These are phyloP conservation scores for Amyelois transitella DNA, from an alignment of 1,140 invertebrate species.

Conservation along the genomic window DNA sequence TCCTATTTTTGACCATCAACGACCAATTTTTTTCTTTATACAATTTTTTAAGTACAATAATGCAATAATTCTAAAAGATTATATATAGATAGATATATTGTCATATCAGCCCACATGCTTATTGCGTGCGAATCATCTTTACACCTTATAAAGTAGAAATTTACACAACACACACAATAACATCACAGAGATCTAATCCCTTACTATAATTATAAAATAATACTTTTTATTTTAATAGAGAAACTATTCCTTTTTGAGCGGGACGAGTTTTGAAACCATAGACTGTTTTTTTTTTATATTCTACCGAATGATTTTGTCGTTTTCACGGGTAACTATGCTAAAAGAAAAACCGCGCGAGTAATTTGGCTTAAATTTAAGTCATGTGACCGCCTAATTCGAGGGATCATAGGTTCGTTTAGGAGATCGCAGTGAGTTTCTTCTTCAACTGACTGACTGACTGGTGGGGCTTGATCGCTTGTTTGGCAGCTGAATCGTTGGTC, in stretches of 20 bases:
- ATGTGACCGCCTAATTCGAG: background rate
- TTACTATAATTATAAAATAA: background rate
- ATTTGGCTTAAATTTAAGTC: background rate
- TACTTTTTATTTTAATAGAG: background rate
- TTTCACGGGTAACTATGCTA: conserved; percentile 1
- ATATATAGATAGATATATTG: background rate
- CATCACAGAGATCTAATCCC: conserved; percentile 15
- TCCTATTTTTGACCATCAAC: conserved; percentile 22
- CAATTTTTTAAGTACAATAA: conserved; percentile 25
- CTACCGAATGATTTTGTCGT: background rate
- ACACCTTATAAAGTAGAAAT: conserved; percentile 43
- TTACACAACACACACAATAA: conserved; percentile 28
- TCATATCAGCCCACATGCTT: background rate
- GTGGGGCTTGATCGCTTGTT: conserved; percentile 42
- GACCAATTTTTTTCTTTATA: conserved; percentile 22
- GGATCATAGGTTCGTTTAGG: conserved; percentile 9
- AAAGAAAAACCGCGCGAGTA: background rate
- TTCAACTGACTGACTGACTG: conserved; percentile 50
- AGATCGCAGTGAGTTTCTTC: conserved; percentile 42
- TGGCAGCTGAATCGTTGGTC: conserved; percentile 30
- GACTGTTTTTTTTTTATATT: background rate
- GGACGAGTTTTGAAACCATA: background rate
- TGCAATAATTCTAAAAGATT: background rate
- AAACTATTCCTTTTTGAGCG: too few relatives aligned
- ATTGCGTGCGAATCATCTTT: conserved; percentile 9